Evolutionary conservation across 2,797 vertebrate species (phyloP).

Genomic region (Pyrrhura leucotis): DNA sequence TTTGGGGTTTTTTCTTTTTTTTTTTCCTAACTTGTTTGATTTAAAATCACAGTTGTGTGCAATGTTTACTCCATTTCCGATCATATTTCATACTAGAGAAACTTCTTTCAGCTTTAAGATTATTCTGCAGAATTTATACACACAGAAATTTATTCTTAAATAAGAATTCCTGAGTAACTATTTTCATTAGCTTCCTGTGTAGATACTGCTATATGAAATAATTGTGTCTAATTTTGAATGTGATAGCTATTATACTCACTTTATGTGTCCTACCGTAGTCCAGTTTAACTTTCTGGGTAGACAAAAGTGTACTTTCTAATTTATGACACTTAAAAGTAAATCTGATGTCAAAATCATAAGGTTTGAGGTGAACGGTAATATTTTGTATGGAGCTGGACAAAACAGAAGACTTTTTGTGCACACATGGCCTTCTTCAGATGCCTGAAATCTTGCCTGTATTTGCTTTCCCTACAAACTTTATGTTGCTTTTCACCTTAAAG

Average conservation of each 20-base stretch:
- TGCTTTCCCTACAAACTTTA: neutral
- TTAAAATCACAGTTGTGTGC: neutral
- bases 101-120: neutral
- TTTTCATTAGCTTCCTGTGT: neutral
- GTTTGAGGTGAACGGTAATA: neutral
- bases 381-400: neutral
- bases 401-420: neutral
- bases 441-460: neutral
- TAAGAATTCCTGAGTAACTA: neutral
- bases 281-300: neutral
- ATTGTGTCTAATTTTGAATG: neutral
- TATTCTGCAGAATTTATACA: neutral
- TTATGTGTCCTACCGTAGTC: neutral
- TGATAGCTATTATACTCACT: neutral
- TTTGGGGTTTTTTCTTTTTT: fast-evolving
- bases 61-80: neutral
- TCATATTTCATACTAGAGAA: neutral
- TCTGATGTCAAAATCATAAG: neutral
- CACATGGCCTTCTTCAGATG: neutral
- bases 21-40: neutral
- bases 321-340: neutral
- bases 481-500: neutral
- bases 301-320: neutral
- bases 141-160: neutral
- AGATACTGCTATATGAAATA: neutral